Percentiles rank a stretch among this genome's conserved stretches.
Conservation (phyloP, 2,113 vertebrate species). For the Entosphenus tridentatus region DNA sequence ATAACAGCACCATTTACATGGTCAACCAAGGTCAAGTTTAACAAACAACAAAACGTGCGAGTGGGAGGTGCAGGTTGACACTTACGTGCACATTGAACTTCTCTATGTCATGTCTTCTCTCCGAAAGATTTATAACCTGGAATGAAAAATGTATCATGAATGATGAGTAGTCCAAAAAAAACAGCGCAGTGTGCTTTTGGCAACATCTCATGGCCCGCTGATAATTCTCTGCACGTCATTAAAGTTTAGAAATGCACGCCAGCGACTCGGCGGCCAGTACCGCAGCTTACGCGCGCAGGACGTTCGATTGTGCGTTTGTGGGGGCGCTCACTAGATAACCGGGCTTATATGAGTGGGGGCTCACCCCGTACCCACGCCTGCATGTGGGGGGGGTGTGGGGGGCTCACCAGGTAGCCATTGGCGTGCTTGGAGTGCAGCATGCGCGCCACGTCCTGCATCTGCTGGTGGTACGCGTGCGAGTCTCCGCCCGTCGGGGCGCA, state of each 20-base stretch:
- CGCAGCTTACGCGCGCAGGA: too few relatives aligned
- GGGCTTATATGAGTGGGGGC: too few relatives aligned
- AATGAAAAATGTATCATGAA: neutral
- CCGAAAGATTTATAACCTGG: constrained; percentile 3
- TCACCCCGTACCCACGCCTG: too few relatives aligned
- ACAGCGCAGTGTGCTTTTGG: too few relatives aligned
- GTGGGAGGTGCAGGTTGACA: neutral
- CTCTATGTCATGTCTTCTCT: neutral
- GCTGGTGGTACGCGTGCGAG: constrained; percentile 56
- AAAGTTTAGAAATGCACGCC: too few relatives aligned
- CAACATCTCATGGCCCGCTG: too few relatives aligned
- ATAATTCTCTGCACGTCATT: too few relatives aligned
- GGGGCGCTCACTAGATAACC: too few relatives aligned
- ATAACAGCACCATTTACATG: neutral
- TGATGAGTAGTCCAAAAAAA: too few relatives aligned
- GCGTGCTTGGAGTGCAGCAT: constrained; percentile 93
- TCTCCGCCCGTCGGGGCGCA: constrained; percentile 44
- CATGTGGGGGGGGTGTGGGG: too few relatives aligned
- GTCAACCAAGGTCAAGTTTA: neutral
- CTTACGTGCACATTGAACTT: constrained; percentile 1
- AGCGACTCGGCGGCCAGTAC: too few relatives aligned
- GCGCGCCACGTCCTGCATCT: constrained; percentile 54
- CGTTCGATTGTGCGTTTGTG: too few relatives aligned
- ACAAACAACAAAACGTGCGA: neutral
- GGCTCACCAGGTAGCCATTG: constrained; percentile 71